Evolutionary conservation across 2,113 vertebrate species (phyloP).

Genomic region (Larimichthys polyactis): DNA sequence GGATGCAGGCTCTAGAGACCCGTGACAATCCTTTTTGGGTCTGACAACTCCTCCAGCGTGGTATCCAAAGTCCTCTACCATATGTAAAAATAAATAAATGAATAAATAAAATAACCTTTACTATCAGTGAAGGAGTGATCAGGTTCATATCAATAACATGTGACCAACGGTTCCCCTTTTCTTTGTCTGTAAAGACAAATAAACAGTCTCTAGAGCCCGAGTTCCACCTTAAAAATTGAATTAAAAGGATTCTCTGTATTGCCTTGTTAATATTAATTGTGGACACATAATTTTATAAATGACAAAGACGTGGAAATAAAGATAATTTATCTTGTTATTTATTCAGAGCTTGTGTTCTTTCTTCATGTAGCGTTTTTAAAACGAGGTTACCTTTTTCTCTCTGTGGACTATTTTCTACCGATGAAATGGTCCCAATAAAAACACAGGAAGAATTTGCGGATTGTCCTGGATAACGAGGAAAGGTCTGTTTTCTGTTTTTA

Average conservation of each 20-base stretch:
- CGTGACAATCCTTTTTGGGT: constrained; percentile 31
- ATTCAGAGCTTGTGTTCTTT: constrained; percentile 65
- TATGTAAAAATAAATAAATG: background rate
- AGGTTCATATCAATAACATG: constrained; percentile 18
- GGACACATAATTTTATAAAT: constrained; percentile 88
- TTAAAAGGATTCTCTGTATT: constrained; percentile 83
- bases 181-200: constrained; percentile 29
- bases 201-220: constrained; percentile 76
- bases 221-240: constrained; percentile 68
- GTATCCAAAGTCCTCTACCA: constrained; percentile 19
- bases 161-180: background rate
- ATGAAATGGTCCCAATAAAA: background rate
- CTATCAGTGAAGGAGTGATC: constrained; percentile 5
- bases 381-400: background rate
- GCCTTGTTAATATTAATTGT: constrained; percentile 88
- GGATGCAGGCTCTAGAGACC: constrained; percentile 79
- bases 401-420: background rate
- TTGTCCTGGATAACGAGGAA: background rate
- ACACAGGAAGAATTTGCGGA: background rate
- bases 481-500: background rate
- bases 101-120: background rate
- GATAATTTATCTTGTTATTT: constrained; percentile 91
- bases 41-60: constrained; percentile 11
- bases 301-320: constrained; percentile 87
- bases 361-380: background rate